Base-by-base conservation (phyloP, 2,113 vertebrate species). In the Epinephelus moara region DNA sequence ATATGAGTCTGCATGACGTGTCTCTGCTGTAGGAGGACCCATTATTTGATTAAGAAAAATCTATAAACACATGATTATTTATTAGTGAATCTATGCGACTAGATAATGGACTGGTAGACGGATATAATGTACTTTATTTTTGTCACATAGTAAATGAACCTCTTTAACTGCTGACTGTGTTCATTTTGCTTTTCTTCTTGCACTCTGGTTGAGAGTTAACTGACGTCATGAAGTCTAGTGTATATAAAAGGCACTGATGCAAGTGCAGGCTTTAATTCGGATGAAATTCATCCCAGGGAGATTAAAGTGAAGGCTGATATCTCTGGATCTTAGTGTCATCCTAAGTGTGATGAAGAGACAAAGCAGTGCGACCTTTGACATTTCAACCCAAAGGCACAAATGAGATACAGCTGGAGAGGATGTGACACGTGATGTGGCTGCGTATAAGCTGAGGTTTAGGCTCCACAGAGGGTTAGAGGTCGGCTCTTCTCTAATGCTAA, bases 311-410 rank as follows among this genome's bases (percentile, higher is more conserved):
- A 71, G 15, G 21, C 30, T 0, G n/a, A 6, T 19, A 25, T 81
- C 63, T 80, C 59, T 33, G 3, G 63, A 74, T 82, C 77, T 77
- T 19, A 52, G 56, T 25, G 18, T 78, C 64, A 50, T 57, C 30
- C 33, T 27, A 33, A 63, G 60, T 74, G 80, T 61, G 72, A 86
- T 85, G 70, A 90, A 64, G 60, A 66, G 64, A 69, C 47, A 72
- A 86, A 82, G 60, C 14, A 11, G 9, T 0, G 3, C 79, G 77
- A 89, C 85, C 85, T 92, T 68, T 90, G 86, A 91, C 84, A 79
- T 15, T 0, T 77, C 59, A 53, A 72, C 42, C 45, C 68, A 66
- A 79, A 90, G 78, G 81, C 81, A 53, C 91, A 87, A 88, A 90
- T 86, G 82, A 88, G 75, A 89, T 86, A 67, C 72, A 79, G 84